phyloP scores from a whole-genome alignment of 2,113 vertebrate genomes.

The Lonchura striata region DNA sequence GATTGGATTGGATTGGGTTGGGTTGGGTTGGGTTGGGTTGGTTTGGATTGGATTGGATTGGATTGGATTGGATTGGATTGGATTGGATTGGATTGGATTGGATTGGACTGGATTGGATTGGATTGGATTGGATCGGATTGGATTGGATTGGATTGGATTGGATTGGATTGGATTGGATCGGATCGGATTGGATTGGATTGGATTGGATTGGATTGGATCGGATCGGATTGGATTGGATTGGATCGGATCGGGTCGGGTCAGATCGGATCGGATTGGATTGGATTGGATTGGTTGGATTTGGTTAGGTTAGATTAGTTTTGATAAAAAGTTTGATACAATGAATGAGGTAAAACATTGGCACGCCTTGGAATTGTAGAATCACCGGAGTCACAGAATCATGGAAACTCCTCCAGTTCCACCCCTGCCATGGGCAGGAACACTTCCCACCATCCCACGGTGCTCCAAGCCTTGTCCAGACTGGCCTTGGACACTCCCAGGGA shows the following conservation, averaged over 20 bases:
- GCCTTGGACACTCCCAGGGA: neutral
- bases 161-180: accelerated
- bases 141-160: neutral
- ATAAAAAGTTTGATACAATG: neutral
- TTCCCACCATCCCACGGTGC: accelerated
- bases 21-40: no score
- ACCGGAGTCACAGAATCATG: accelerated
- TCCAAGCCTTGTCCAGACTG: neutral
- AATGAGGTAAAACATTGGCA: neutral
- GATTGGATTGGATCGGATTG: neutral
- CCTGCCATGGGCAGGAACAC: neutral
- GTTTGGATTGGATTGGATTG: no score
- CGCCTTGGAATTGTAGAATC: neutral
- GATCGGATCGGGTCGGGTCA: no score
- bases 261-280: accelerated
- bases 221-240: no score
- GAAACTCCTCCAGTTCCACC: accelerated
- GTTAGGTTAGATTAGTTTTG: neutral
- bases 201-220: accelerated
- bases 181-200: accelerated
- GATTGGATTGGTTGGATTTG: no score
- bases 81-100: no score
- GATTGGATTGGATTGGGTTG: neutral
- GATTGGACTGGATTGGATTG: no score
- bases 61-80: no score